These are phyloP conservation scores for Chloroclystis v-ata DNA, from an alignment of 2,888 invertebrate species.

Conservation along the genomic window DNA sequence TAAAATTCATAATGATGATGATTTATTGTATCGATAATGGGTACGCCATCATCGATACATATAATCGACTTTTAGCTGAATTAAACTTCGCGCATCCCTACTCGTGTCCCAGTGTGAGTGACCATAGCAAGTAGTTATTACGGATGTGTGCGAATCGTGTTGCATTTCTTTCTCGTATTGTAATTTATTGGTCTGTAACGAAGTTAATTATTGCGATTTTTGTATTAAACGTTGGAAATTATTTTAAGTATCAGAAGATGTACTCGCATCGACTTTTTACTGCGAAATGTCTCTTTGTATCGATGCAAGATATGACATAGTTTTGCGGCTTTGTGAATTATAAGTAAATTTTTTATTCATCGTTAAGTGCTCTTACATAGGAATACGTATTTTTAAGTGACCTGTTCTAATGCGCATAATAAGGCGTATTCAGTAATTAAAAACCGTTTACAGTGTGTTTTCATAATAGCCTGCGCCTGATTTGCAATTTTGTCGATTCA, in stretches of 20 bases:
- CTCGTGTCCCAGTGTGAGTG: slow-evolving; percentile 38
- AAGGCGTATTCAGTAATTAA: too few relatives aligned
- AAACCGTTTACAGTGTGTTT: too few relatives aligned
- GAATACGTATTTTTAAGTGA: too few relatives aligned
- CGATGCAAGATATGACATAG: slow-evolving; percentile 35
- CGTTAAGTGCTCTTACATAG: too few relatives aligned
- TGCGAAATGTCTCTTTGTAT: slow-evolving; percentile 48
- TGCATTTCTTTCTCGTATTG: slow-evolving; percentile 76
- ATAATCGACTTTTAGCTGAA: not conserved
- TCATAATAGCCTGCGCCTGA: too few relatives aligned
- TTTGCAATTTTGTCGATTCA: too few relatives aligned
- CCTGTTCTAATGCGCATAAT: too few relatives aligned
- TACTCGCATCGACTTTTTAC: slow-evolving; percentile 52
- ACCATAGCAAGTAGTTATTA: slow-evolving; percentile 25
- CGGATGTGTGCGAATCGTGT: slow-evolving; percentile 54
- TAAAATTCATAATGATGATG: too few relatives aligned
- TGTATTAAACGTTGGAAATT: slow-evolving; percentile 78
- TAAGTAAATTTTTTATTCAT: too few relatives aligned
- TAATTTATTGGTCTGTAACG: slow-evolving; percentile 78
- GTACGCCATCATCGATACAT: slow-evolving; percentile 14
- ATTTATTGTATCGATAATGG: too few relatives aligned
- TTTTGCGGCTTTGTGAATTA: not conserved
- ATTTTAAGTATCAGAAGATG: slow-evolving; percentile 69
- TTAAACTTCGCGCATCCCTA: slow-evolving; percentile 15
- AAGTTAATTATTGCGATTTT: slow-evolving; percentile 79